Base-by-base conservation (phyloP, 2,888 invertebrate genomes). In the Furcula furcula region DNA sequence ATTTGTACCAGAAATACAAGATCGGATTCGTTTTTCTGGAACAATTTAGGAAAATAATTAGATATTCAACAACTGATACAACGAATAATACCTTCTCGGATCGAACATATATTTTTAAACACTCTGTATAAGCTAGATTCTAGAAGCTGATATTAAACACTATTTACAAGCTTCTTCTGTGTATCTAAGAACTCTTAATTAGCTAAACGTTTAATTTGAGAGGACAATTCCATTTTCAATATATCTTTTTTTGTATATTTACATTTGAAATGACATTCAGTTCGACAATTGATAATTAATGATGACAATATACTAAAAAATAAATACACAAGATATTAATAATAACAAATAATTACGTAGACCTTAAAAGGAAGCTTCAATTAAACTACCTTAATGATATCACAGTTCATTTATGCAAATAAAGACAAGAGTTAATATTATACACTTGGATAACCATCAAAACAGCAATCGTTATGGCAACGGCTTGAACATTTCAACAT, bases 351-450 rank as follows among this genome's bases (percentile, higher is more conserved):
- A 46, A 23, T 53, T 59, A 58, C 36, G 49, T 49, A 44, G 55
- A 56, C 30, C 58, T 54, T 57, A 51, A 45, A 76, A 72, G 66
- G 75, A 80, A 77, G 76, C 71, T 67, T 76, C 77, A 79, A 79
- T 76, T 77, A 84, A 82, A 83, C 80, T 86, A 86, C 74, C 71
- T 74, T 80, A 82, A 55, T 73, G 78, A 86, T 88, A 88, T 88
- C 88, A 88, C 88, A 88, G 88, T 81, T 87, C 82, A 82, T 87
- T 87, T 88, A 88, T 86, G 87, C 86, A 87, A 88, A 85, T 76
- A 82, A 84, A 75, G 67, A 76, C 61, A 11, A 53, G 48, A 59
- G 40, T 51, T 46, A 41, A 55, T 40, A 44, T 38, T 32, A 31
- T 26, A 40, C 36, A 45, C 29, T 27, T 38, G 46, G 40, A 40